A percentile compares a stretch with the other conserved stretches of the same genome.
Evolutionary conservation across 2,113 vertebrate species (phyloP).

Genomic region (Melanerpes aurifrons): DNA sequence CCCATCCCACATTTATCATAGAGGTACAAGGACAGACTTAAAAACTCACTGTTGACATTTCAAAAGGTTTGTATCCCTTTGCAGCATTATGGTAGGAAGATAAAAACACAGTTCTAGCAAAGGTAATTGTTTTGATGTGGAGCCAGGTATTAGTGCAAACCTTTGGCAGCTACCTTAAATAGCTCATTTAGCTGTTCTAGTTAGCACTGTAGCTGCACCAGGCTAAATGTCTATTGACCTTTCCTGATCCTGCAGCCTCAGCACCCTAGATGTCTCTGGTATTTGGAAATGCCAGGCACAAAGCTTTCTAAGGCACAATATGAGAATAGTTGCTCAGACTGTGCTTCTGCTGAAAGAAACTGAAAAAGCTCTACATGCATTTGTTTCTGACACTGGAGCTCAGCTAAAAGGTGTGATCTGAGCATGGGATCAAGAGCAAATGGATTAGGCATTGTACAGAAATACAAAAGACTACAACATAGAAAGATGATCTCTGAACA

Average conservation of each 20-base stretch:
- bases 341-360: not conserved
- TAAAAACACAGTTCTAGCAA: not conserved
- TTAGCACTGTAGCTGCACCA: not conserved
- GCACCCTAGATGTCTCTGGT: not conserved
- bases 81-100: not conserved
- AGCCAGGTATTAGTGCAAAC: not conserved
- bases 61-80: not conserved
- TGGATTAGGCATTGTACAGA: not conserved
- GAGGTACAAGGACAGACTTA: not conserved
- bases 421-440: not conserved
- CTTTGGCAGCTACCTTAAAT: not conserved
- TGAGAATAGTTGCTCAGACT: not conserved
- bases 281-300: not conserved
- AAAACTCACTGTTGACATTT: not conserved
- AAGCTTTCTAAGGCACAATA: not conserved
- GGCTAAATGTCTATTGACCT: not conserved
- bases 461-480: not conserved
- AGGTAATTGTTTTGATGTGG: not conserved
- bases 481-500: not conserved
- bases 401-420: not conserved
- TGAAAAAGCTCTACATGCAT: not conserved
- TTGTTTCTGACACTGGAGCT: not conserved
- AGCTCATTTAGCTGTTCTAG: not conserved
- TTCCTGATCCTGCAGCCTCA: not conserved
- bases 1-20: fast-evolving